A percentile compares a stretch with the other conserved stretches of the same genome.
phyloP scores from a whole-genome alignment of 2,797 vertebrate species.

The Ctenosaura bakeri region DNA sequence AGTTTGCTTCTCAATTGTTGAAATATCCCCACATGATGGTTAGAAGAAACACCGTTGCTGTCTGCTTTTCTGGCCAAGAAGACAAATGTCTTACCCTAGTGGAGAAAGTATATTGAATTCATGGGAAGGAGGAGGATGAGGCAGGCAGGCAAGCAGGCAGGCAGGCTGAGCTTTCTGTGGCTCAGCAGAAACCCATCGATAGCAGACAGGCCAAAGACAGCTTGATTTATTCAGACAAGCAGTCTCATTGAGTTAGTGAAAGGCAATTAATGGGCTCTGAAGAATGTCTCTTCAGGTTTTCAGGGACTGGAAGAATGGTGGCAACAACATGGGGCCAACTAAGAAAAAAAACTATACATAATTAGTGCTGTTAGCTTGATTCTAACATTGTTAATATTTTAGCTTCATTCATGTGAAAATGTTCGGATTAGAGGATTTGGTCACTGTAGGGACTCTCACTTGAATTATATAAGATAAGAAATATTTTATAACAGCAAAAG shows the following conservation, averaged over 20 bases:
- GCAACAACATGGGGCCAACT: conserved; percentile 7
- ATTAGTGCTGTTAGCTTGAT: conserved; percentile 6
- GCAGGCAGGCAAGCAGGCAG: neutral
- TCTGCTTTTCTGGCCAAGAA: conserved; percentile 17
- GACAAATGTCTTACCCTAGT: neutral
- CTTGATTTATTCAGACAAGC: conserved; percentile 14
- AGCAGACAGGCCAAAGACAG: conserved; percentile 22
- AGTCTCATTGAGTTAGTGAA: conserved; percentile 20
- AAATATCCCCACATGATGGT: neutral
- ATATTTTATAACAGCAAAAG: neutral
- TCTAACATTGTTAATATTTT: conserved; percentile 6
- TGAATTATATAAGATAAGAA: neutral
- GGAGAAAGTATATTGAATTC: neutral
- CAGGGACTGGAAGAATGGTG: neutral
- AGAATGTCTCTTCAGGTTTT: conserved; percentile 27
- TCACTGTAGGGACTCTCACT: neutral
- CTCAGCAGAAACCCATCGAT: neutral
- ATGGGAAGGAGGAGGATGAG: conserved; percentile 14
- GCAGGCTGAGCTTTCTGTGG: accelerated
- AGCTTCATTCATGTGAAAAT: conserved; percentile 10
- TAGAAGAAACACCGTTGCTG: neutral
- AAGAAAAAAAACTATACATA: conserved; percentile 2
- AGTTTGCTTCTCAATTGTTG: neutral
- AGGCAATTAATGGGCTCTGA: conserved; percentile 32
- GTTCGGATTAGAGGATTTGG: neutral